Conservation (phyloP, 2,888 invertebrate species). For the Adineta ricciae region DNA sequence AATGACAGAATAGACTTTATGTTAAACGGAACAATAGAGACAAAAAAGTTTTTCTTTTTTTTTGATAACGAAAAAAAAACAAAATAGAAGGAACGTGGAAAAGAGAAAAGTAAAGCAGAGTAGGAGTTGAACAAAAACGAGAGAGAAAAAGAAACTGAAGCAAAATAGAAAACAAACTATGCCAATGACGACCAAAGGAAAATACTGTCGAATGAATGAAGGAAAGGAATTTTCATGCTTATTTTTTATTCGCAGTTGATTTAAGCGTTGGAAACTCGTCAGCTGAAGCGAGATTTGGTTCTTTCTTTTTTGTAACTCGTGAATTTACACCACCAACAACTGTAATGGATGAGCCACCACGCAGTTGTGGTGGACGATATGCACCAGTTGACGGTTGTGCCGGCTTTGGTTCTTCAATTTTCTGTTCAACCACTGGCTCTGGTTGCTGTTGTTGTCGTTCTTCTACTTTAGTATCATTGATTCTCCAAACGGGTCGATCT, state of each 20-base stretch:
- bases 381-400: neutral
- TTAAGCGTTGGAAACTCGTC: neutral
- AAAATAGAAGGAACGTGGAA: neutral
- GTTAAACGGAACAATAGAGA: neutral
- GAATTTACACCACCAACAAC: neutral
- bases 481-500: neutral
- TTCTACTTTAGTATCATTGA: neutral
- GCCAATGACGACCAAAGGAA: neutral
- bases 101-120: neutral
- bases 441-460: neutral
- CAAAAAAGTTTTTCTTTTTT: neutral
- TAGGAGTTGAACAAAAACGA: neutral
- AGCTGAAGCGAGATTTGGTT: neutral
- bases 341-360: neutral
- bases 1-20: neutral
- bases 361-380: neutral
- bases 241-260: neutral
- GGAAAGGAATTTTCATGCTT: neutral
- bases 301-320: neutral
- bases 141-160: neutral
- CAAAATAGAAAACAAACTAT: neutral
- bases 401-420: neutral
- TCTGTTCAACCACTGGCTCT: neutral
- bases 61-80: neutral
- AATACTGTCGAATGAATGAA: neutral